Base-by-base conservation (phyloP, 2,113 vertebrate species). In the Stigmatopora nigra region DNA sequence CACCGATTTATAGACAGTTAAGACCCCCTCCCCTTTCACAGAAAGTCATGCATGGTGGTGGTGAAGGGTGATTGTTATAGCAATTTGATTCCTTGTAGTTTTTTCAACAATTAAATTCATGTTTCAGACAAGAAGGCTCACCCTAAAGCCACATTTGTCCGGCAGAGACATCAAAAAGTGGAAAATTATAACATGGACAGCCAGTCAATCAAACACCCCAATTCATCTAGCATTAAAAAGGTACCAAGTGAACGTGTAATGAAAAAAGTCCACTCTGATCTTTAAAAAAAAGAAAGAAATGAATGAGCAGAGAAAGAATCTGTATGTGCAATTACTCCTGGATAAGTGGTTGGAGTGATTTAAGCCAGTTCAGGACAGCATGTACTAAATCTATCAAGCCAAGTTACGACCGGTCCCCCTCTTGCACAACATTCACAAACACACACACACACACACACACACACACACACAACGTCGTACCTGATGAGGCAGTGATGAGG, bases 401-500 rank as follows among this genome's bases (percentile, higher is more conserved):
- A 51, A 64, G 55, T 71, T 70, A 79, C 73, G 72, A 79, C 69
- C 76, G 38, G 69, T 61, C 68, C 41, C 75, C 48, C 53, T 49
- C 12, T 52, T 16, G 25, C 36, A 46, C 47, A 31, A 31, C 25
- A 31, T 31, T 31, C 25, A 31, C 25, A 31, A 31, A 31, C 25
- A 31, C 25, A 31, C 25, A 31, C 25, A 31, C 25, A 31, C 25
- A 31, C 25, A 31, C 25, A 31, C 25, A 65, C 63, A 73, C 52
- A 72, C 35, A 31, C 25, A 31, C 25, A 31, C 25, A 31, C 25
- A 31, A 31, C 25, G 56, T 69, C 79, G 73, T 67, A 84, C 70
- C 78, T 86, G 87, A 87, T 83, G 80, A 88, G 76, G 72, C 76
- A 73, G 78, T 82, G 83, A 88, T 87, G 83, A 87, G 79, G 67